Conservation (phyloP, 2,888 invertebrate species). For the Dione vanillae region DNA sequence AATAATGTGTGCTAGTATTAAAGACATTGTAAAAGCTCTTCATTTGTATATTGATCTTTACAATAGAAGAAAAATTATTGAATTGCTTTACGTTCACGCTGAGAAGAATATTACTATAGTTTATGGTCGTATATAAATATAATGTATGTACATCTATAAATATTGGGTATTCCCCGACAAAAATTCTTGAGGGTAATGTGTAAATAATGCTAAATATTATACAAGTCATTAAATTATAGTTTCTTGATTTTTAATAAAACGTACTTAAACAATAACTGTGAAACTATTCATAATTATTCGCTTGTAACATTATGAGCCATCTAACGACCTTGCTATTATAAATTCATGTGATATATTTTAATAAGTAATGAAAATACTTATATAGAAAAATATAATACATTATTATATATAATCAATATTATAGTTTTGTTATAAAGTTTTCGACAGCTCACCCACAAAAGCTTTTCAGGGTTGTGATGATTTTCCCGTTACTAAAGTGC, state of each 20-base stretch:
- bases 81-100: background rate
- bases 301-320: background rate
- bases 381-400: too few species aligned
- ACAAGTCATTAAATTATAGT: background rate
- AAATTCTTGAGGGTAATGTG: background rate
- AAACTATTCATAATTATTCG: slow-evolving; percentile 4
- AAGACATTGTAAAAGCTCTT: slow-evolving; percentile 19
- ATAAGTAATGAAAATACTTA: background rate
- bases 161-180: background rate
- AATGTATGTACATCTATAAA: too few species aligned
- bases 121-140: background rate
- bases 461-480: too few species aligned
- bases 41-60: background rate
- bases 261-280: background rate
- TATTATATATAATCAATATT: too few species aligned
- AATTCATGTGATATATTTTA: slow-evolving; percentile 15
- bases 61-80: background rate
- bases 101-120: background rate
- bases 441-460: too few species aligned
- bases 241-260: background rate
- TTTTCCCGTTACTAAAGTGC: too few species aligned
- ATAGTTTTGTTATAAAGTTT: too few species aligned
- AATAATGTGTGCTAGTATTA: slow-evolving; percentile 14
- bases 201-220: too few species aligned
- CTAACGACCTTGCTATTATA: slow-evolving; percentile 11